Conservation (phyloP, 1,140 invertebrate genomes). For the Scaptomyza pallida region DNA sequence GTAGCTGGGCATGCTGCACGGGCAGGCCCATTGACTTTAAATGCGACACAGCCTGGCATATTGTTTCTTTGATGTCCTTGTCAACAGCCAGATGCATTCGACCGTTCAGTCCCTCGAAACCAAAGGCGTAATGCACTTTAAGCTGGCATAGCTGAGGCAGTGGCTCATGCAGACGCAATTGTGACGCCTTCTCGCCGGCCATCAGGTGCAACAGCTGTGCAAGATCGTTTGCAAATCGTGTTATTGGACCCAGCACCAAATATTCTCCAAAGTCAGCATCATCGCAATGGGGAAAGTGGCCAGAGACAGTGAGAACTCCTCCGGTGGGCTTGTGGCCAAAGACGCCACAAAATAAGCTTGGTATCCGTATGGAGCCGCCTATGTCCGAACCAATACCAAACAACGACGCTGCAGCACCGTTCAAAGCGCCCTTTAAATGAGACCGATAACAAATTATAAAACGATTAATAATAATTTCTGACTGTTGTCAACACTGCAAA, state of each 20-base stretch:
- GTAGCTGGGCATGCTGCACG: constrained; percentile 36
- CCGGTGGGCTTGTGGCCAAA: constrained; percentile 94
- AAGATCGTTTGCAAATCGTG: constrained; percentile 91
- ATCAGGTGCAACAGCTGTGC: constrained; percentile 88
- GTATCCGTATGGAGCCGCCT: constrained; percentile 93
- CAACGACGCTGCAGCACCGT: constrained; percentile 84
- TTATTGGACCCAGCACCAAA: constrained; percentile 90
- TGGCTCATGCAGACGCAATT: constrained; percentile 83
- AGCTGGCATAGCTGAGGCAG: constrained; percentile 86
- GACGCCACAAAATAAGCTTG: constrained; percentile 92
- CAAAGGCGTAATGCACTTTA: constrained; percentile 83
- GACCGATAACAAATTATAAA: neutral
- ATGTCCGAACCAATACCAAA: constrained; percentile 92
- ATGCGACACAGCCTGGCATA: constrained; percentile 51
- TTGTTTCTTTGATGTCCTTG: constrained; percentile 44
- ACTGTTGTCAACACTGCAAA: no score
- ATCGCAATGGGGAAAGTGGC: constrained; percentile 85
- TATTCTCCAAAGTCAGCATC: constrained; percentile 85
- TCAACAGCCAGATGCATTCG: constrained; percentile 52
- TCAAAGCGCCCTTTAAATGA: constrained; percentile 86
- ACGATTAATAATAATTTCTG: no score
- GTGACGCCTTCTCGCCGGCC: constrained; percentile 80
- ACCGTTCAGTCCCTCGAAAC: constrained; percentile 67
- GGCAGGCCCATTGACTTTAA: constrained; percentile 44
- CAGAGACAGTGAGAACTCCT: constrained; percentile 85